These are phyloP conservation scores for Strix uralensis DNA, from an alignment of 2,113 vertebrate genomes.

Conservation along the genomic window DNA sequence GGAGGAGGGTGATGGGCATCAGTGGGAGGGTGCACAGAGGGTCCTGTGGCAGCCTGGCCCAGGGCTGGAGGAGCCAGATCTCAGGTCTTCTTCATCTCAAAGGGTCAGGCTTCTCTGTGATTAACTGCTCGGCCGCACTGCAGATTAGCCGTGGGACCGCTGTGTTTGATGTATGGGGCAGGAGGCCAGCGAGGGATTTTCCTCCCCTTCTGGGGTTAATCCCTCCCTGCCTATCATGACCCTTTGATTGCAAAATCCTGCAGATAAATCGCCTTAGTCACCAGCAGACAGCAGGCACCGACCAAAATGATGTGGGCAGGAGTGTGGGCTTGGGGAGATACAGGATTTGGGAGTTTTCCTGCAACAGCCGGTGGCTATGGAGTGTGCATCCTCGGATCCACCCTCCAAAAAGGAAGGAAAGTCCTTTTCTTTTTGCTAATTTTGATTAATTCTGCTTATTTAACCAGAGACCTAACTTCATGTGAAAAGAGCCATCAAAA, in stretches of 20 bases:
- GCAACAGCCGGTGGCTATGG: neutral
- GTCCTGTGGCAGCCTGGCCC: rapidly evolving
- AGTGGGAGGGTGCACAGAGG: neutral
- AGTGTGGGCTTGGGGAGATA: neutral
- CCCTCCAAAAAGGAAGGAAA: neutral
- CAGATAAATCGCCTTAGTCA: slow-evolving; percentile 62
- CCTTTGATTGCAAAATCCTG: slow-evolving; percentile 79
- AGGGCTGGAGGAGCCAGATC: neutral
- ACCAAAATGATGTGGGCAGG: neutral
- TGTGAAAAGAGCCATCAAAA: neutral
- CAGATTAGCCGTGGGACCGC: neutral
- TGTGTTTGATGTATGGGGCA: slow-evolving; percentile 49
- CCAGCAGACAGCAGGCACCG: slow-evolving; percentile 35
- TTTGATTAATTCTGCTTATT: neutral
- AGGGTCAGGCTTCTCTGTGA: neutral
- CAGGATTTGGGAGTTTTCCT: neutral
- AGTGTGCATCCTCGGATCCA: rapidly evolving
- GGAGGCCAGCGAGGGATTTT: slow-evolving; percentile 62
- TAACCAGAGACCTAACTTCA: neutral
- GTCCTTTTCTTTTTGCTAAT: neutral
- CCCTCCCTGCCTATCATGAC: slow-evolving; percentile 54
- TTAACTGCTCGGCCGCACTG: neutral
- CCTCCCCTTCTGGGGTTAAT: slow-evolving; percentile 67
- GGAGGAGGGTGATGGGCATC: neutral
- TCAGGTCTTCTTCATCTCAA: neutral